Evolutionary conservation across 2,113 vertebrate species (phyloP).

Genomic region (Cynocephalus volans): DNA sequence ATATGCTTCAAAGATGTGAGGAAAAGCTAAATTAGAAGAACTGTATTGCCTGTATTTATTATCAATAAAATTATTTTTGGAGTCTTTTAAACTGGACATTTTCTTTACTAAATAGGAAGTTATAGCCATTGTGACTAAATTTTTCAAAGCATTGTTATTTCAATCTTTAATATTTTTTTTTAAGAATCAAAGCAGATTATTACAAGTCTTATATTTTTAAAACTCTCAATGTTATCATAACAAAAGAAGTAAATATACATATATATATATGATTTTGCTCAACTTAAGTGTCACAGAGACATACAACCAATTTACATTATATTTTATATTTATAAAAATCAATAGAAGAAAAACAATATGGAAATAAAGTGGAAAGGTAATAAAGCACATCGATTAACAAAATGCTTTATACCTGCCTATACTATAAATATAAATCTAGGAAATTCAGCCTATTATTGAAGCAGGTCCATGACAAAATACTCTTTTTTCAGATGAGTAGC

Average conservation of each 20-base stretch:
- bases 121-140: neutral
- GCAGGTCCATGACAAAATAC: neutral
- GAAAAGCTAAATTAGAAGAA: neutral
- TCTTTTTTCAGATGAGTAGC: neutral
- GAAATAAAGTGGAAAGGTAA: neutral
- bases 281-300: neutral
- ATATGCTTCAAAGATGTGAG: neutral
- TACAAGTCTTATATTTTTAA: neutral
- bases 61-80: neutral
- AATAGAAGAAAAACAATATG: constrained; percentile 10
- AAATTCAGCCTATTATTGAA: neutral
- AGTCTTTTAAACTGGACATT: neutral
- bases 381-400: neutral
- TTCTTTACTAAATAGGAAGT: neutral
- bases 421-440: neutral
- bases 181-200: neutral
- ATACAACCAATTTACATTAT: neutral
- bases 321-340: constrained; percentile 25
- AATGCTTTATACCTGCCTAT: neutral
- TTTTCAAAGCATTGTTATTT: neutral
- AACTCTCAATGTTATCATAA: neutral
- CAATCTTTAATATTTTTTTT: neutral
- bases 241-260: neutral
- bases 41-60: neutral
- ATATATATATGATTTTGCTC: neutral